phyloP scores from a whole-genome alignment of 2,113 vertebrate genomes.

The Poeciliopsis retropinna region DNA sequence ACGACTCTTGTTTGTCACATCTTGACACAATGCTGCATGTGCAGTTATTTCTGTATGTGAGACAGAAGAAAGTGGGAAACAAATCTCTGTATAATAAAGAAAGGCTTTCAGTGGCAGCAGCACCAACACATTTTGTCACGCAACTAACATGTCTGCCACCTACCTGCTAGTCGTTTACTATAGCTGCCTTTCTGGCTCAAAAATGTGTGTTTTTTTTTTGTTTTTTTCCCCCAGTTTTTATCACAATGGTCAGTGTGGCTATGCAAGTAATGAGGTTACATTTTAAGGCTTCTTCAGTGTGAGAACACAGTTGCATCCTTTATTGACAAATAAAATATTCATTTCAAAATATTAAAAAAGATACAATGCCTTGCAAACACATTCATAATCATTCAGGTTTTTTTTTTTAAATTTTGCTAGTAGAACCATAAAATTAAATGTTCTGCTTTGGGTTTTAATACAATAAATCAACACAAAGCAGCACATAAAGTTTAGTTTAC shows the following conservation, averaged over 20 bases:
- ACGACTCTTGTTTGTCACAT: conserved; percentile 30
- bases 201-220: conserved; percentile 15
- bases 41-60: conserved; percentile 38
- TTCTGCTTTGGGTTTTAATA: too few species aligned
- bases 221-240: background rate
- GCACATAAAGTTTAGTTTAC: background rate
- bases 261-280: background rate
- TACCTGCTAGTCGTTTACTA: conserved; percentile 35
- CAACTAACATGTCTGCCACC: conserved; percentile 45
- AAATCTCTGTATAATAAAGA: conserved; percentile 38
- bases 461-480: background rate
- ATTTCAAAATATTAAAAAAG: background rate
- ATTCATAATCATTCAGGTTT: too few species aligned
- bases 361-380: background rate
- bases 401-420: background rate
- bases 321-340: background rate
- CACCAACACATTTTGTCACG: conserved; percentile 31
- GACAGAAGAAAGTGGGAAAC: conserved; percentile 24
- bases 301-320: background rate
- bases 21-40: conserved; percentile 37
- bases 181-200: conserved; percentile 4
- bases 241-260: conserved; percentile 1
- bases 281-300: background rate
- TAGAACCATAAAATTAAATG: background rate
- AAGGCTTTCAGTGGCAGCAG: conserved; percentile 39